A percentile compares a stretch with the other conserved stretches of the same genome.
phyloP scores from a whole-genome alignment of 35 echinoderm and acorn worm genomes.

The Holothuria glaberrima region DNA sequence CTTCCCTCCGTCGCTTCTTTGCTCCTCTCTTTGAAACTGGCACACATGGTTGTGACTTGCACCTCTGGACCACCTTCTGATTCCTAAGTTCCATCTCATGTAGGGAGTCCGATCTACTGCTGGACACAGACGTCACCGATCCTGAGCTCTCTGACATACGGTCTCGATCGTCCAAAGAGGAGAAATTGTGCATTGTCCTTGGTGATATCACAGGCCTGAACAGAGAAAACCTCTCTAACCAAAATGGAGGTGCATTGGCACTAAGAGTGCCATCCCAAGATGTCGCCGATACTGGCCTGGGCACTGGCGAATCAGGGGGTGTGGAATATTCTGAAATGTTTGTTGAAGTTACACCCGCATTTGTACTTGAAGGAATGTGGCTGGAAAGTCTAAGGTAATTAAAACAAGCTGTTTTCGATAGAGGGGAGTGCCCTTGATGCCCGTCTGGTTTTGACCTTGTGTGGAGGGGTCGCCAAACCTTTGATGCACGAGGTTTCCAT shows the following conservation, averaged over 20 bases:
- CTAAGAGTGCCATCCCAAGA: conserved; percentile 76
- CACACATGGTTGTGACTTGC: conserved; percentile 90
- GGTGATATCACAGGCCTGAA: conserved; percentile 78
- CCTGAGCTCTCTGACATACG: conserved; percentile 89
- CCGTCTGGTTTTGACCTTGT: conserved; percentile 71
- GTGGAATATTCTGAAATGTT: conserved; percentile 92
- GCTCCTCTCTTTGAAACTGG: conserved; percentile 67
- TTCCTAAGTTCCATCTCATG: conserved; percentile 69
- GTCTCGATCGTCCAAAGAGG: conserved; percentile 69
- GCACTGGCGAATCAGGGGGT: conserved; percentile 96
- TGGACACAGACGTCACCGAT: conserved; percentile 72
- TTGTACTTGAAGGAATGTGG: conserved; percentile 56
- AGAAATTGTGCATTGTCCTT: conserved; percentile 58
- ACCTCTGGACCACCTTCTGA: conserved; percentile 66
- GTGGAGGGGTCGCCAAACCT: conserved; percentile 79
- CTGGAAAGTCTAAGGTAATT: conserved; percentile 68
- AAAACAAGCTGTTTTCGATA: conserved; percentile 60
- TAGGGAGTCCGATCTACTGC: conserved; percentile 56
- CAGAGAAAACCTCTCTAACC: conserved; percentile 69
- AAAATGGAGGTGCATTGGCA: conserved; percentile 61
- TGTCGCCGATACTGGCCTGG: conserved; percentile 83
- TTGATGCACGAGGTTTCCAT: conserved; percentile 90
- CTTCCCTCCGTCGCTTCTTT: conserved; percentile 92
- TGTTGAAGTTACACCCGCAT: conserved; percentile 58
- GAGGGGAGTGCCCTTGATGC: conserved; percentile 74